Conservation (phyloP, 2,888 invertebrate species). For the Troides aeacus region DNA sequence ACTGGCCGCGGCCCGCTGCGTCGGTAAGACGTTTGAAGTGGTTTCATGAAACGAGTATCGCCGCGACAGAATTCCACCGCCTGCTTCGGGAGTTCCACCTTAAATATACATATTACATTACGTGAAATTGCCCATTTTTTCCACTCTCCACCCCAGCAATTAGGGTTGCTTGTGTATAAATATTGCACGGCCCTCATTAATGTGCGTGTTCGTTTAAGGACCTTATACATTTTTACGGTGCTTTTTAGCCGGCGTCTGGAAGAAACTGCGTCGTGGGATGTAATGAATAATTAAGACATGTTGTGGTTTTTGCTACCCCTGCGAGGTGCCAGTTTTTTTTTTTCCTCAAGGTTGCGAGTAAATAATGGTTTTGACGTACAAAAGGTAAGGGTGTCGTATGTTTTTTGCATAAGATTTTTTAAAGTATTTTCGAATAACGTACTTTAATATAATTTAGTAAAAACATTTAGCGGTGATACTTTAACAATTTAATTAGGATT, state of each 20-base stretch:
- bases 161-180: conserved; percentile 79
- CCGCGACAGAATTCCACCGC: conserved; percentile 73
- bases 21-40: conserved; percentile 74
- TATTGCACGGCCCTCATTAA: conserved; percentile 79
- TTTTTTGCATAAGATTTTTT: not conserved
- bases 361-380: conserved; percentile 19
- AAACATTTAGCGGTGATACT: not conserved
- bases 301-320: conserved; percentile 43
- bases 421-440: not conserved
- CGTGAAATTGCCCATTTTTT: conserved; percentile 81
- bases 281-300: conserved; percentile 77
- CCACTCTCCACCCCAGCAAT: conserved; percentile 81
- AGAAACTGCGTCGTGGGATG: conserved; percentile 60
- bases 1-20: conserved; percentile 42
- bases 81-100: conserved; percentile 70
- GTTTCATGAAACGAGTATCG: conserved; percentile 69
- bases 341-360: conserved; percentile 22
- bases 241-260: conserved; percentile 62
- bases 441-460: not conserved
- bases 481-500: not conserved
- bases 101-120: conserved; percentile 81
- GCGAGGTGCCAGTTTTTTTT: conserved; percentile 52
- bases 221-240: conserved; percentile 70
- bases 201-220: conserved; percentile 76
- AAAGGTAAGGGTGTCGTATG: conserved; percentile 2